A percentile compares a stretch with the other conserved stretches of the same genome.
phyloP scores from a whole-genome alignment of 2,797 vertebrate species.

The Psittacula echo region DNA sequence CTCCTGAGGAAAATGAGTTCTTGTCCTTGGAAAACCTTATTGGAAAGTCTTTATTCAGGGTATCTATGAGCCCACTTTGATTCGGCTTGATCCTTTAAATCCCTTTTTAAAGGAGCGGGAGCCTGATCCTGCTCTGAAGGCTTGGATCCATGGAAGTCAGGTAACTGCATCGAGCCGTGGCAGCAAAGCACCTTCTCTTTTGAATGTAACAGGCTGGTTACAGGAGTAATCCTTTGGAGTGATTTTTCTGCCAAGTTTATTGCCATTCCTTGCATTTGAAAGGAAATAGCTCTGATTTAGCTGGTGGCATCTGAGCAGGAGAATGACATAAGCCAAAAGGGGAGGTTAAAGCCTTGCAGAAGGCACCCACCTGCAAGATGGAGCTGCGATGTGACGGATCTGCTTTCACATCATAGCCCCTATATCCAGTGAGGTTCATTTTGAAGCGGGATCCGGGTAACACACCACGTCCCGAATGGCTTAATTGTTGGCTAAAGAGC shows the following conservation, averaged over 20 bases:
- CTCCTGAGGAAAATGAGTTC: not conserved
- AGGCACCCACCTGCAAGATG: not conserved
- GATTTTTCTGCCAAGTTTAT: constrained; percentile 54
- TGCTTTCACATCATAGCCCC: not conserved
- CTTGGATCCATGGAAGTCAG: not conserved
- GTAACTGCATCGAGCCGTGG: not conserved
- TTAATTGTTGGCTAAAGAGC: not conserved
- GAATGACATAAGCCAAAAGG: not conserved
- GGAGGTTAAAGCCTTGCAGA: not conserved
- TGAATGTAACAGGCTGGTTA: not conserved
- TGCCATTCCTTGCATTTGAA: constrained; percentile 61
- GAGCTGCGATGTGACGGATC: rapidly evolving
- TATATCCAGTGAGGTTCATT: not conserved
- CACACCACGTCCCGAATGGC: not conserved
- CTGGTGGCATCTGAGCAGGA: not conserved
- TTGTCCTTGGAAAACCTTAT: not conserved
- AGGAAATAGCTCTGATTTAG: constrained; percentile 10
- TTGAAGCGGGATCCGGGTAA: not conserved
- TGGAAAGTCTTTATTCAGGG: not conserved
- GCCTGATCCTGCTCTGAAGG: not conserved
- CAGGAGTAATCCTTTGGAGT: constrained; percentile 20
- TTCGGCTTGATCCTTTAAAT: not conserved
- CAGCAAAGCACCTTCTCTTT: not conserved
- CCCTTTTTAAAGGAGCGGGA: not conserved
- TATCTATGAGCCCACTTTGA: not conserved